phyloP scores from a whole-genome alignment of 2,797 vertebrate species.

The Galago senegalensis region DNA sequence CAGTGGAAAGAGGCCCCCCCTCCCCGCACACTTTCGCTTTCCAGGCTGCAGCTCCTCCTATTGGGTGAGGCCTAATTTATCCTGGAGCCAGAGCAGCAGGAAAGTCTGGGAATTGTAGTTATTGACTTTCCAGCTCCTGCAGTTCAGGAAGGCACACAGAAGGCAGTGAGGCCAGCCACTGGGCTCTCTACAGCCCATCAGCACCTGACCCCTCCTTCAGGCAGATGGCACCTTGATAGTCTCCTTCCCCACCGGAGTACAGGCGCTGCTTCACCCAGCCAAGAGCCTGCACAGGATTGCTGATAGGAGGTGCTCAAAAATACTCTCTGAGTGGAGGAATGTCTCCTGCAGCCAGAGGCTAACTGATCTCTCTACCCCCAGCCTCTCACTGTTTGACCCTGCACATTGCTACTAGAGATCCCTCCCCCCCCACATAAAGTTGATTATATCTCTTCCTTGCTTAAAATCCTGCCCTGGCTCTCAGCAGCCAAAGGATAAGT shows the following conservation, averaged over 20 bases:
- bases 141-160: neutral
- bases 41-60: neutral
- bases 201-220: neutral
- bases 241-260: neutral
- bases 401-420: neutral
- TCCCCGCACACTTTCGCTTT: no score
- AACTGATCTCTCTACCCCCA: neutral
- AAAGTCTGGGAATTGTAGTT: conserved; percentile 37
- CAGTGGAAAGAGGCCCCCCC: neutral
- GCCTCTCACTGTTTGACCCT: neutral
- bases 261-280: accelerated
- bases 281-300: neutral
- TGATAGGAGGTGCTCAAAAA: neutral
- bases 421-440: neutral
- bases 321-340: neutral
- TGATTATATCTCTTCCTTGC: neutral
- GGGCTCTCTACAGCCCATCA: no score
- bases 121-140: neutral
- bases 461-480: neutral
- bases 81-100: neutral
- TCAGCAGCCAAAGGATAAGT: neutral
- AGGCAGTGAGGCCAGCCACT: neutral
- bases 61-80: neutral
- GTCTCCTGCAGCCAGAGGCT: neutral
- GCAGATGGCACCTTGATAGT: no score